Base-by-base conservation (phyloP, 2,888 invertebrate genomes). In the Spisula solida region DNA sequence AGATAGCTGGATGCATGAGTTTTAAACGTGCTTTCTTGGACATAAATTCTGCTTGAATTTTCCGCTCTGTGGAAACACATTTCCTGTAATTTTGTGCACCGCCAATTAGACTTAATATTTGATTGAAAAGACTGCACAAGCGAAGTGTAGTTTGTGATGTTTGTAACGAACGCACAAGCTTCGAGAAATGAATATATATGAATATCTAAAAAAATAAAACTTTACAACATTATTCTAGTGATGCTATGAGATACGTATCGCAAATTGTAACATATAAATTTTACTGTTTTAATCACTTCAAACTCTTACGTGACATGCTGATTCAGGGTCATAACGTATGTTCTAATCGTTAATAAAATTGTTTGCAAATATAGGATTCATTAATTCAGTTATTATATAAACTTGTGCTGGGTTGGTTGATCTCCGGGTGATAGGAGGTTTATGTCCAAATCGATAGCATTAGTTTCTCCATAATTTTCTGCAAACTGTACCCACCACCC, bases 101-200 rank as follows among this genome's bases (percentile, higher is more conserved):
- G 70, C 70, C 70, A 70, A 70, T 70, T 31, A 70, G 70, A 31
- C 31, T 70, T 70, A 70, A 70, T 70, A 31, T 70, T 70, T 31
- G 31, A 70, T 70, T 70, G 66, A 66, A 29, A 66, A 55, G 55
- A 55, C 16, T 55, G 25, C 60, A 60, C 6, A 60, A 1, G 8
- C 25, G 8, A 2, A 60, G 25, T 60, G 60, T 2, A n/a, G 25
- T 18, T 51, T 60, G 20, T n/a, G 4, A 25, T 60, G n/a, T 60
- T 60, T 60, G 4, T 60, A 60, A 60, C 60, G 6, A 60, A n/a
- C 60, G 25, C 6, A 12, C 8, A 10, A 66, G 25, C 25, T 66
- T 66, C 60, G 0, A 66, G 25, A 25, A 66, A n/a, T 6, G 0
- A 25, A 66, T 51, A 16, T 51, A 41, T 41, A 2, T 2, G 8